Evolutionary conservation across 2,888 invertebrate genomes (phyloP), one percentile per base, ranked within the genome.

Genomic region (Clunio marinus): DNA sequence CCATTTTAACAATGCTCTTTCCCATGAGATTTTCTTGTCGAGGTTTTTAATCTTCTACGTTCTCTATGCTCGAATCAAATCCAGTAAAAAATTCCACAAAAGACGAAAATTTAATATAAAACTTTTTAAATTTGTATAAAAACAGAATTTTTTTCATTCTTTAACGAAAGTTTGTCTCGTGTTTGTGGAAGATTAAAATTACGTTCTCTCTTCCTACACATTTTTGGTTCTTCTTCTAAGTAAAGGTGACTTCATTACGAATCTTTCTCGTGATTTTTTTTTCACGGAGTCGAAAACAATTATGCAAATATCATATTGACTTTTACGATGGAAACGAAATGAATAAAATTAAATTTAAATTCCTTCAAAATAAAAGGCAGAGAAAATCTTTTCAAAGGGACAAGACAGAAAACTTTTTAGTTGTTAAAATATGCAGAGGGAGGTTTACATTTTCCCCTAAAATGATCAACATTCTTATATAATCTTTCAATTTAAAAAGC

Each of bases 401-500:
- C 41, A 7, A 15, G 41, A 4, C n/a, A 41, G 41, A 15, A 41
- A 41, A n/a, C n/a, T 41, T 13, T 15, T 13, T n/a, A n/a, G n/a
- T n/a, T 41, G 41, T 15, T 7, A 41, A 4, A 41, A 15, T 32
- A 32, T 32, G 41, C 41, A 15, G 41, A n/a, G 41, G 41, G 41
- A 15, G 41, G 3, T 4, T 10, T 41, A 3, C 41, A 41, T 51
- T 51, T 17, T 13, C 24, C 51, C 51, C 51, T 51, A 8, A 17
- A 51, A 51, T 51, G 4, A 2, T 51, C 22, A 28, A 59, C 32
- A 17, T 32, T 22, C 8, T 65, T 28, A 13, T 65, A 27, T 65
- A 65, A 65, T 65, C 63, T 65, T 65, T 24, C 46, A 65, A 65
- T 65, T 65, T 65, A 65, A 65, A 65, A 65, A 20, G 63, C 28